phyloP scores from a whole-genome alignment of 2,888 invertebrate species.

The Lasius fuliginosus region DNA sequence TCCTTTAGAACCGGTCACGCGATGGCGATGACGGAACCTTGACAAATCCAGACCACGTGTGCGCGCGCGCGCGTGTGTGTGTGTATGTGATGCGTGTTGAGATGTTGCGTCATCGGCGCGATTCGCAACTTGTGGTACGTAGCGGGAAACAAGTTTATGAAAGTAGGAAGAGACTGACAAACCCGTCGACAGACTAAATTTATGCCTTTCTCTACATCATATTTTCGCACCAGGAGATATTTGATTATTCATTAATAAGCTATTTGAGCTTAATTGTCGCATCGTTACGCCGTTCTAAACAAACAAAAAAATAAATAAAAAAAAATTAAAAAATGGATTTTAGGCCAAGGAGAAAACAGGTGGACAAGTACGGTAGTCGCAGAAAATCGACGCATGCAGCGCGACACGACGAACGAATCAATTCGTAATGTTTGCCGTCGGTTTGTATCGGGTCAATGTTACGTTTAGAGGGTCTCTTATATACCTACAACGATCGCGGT shows the following conservation, averaged over 20 bases:
- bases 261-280: neutral
- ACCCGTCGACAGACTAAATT: neutral
- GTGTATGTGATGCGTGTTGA: slow-evolving; percentile 22
- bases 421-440: slow-evolving; percentile 48
- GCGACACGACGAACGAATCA: slow-evolving; percentile 49
- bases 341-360: too few relatives aligned
- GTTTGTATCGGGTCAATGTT: neutral
- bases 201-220: neutral
- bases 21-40: slow-evolving; percentile 49
- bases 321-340: neutral
- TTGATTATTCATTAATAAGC: slow-evolving; percentile 7
- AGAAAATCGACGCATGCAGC: neutral
- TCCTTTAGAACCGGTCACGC: slow-evolving; percentile 55
- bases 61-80: neutral
- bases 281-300: neutral
- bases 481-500: neutral
- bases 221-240: neutral
- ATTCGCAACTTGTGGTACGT: slow-evolving; percentile 37
- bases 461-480: slow-evolving; percentile 10
- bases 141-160: slow-evolving; percentile 28
- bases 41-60: slow-evolving; percentile 50
- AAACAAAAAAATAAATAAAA: too few relatives aligned
- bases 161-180: slow-evolving; percentile 17
- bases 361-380: neutral
- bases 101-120: slow-evolving; percentile 38